Conservation (phyloP, 2,888 invertebrate genomes). For the Stratiomys singularior region DNA sequence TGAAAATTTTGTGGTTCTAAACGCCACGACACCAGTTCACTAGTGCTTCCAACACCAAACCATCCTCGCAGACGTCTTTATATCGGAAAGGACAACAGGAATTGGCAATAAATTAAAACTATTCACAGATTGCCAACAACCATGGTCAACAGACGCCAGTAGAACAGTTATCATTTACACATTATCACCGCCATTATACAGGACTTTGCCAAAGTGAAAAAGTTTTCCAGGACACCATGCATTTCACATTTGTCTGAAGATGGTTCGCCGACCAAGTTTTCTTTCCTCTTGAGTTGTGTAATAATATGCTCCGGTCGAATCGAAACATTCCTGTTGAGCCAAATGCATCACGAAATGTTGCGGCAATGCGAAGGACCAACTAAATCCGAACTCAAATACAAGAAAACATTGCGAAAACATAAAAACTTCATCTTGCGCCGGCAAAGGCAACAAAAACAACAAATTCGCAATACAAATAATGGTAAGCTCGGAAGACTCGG, state of each 20-base stretch:
- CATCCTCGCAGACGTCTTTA: too few species aligned
- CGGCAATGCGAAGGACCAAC: neutral
- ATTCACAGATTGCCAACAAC: neutral
- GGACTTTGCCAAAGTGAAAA: conserved; percentile 34
- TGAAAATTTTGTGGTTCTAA: too few species aligned
- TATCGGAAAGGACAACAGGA: too few species aligned
- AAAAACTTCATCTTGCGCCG: conserved; percentile 23
- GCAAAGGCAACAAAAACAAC: neutral
- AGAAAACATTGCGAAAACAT: neutral
- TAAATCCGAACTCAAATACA: neutral
- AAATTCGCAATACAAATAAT: neutral
- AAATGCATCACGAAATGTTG: conserved; percentile 30
- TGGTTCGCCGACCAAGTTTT: neutral
- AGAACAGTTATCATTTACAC: conserved; percentile 31
- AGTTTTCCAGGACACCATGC: conserved; percentile 30
- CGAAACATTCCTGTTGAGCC: conserved; percentile 34
- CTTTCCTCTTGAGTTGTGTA: conserved; percentile 57
- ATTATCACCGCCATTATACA: conserved; percentile 31
- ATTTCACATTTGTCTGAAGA: conserved; percentile 6
- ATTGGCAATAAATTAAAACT: neutral
- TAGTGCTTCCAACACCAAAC: too few species aligned
- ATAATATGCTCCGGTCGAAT: conserved; percentile 53
- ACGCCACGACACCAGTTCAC: too few species aligned
- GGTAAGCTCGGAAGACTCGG: too few species aligned
- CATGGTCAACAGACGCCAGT: neutral